Evolutionary conservation across 2,888 invertebrate species (phyloP), one percentile per base, ranked within the genome.

Genomic region (Eupeodes latifasciatus): DNA sequence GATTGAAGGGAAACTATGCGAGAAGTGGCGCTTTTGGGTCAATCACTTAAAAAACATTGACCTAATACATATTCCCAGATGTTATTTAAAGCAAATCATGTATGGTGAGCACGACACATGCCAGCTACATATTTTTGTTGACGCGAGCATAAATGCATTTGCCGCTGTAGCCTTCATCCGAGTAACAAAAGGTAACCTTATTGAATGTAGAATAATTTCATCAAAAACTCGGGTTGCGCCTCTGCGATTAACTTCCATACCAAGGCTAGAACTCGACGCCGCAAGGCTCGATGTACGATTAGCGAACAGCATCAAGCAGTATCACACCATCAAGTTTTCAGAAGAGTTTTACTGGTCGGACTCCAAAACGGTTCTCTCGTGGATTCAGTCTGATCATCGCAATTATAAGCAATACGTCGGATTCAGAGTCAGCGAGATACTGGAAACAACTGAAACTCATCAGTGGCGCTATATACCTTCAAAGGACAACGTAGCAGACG

Each of bases 301-400:
- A 44, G 86, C 77, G 3, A 89, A 77, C 36, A 34, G 47, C 62
- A 55, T 90, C 44, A 34, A 72, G 7, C 61, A 77, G 11, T 62
- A 19, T 9, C 89, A 84, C 40, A 66, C 77, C 6, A 53, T 90
- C 9, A 61, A 76, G 1, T 84, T 90, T 59, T 19, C 44, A 2
- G 10, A 71, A 9, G 85, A 9, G 2, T 47, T 69, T 12, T 90
- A 89, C 74, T 91, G 91, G 91, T 78, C 90, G 1, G 91, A 91
- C 47, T 91, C 91, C 1, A 90, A 80, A 72, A 90, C 89, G 6
- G 91, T 90, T 7, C 67, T 91, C 16, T 72, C 77, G 14, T 91
- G 91, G 91, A 71, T 91, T 12, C 78, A 80, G 57, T 89, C 89
- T 6, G 89, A 90, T 12, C 85, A 85, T 1, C 77, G 90, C 74